Evolutionary conservation across 1,140 invertebrate species (phyloP).

Genomic region (Drosophila serrata): DNA sequence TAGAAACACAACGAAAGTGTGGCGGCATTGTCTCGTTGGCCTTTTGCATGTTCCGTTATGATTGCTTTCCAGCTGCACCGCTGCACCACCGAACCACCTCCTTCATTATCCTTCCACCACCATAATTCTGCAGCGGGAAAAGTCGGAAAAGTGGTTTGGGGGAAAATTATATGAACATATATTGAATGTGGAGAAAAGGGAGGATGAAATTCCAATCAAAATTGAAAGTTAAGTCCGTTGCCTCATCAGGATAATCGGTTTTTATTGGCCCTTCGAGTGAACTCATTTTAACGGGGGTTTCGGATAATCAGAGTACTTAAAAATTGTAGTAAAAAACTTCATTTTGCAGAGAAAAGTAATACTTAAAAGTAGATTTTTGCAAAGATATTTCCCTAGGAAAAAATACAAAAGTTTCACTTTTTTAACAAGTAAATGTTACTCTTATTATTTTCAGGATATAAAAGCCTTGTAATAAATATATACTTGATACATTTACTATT

Average conservation of each 20-base stretch:
- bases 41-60: constrained; percentile 64
- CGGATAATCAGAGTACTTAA: constrained; percentile 2
- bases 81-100: neutral
- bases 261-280: constrained; percentile 6
- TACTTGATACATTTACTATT: neutral
- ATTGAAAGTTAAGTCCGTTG: constrained; percentile 10
- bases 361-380: neutral
- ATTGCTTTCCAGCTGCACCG: constrained; percentile 39
- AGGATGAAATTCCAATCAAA: constrained; percentile 15
- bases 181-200: neutral
- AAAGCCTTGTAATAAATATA: neutral
- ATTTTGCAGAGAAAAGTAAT: neutral
- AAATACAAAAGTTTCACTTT: too few species aligned
- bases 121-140: constrained; percentile 10
- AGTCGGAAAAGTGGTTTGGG: constrained; percentile 9
- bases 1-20: constrained; percentile 3
- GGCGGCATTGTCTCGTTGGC: constrained; percentile 28
- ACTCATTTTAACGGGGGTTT: neutral
- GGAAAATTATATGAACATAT: too few species aligned
- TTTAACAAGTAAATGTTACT: neutral
- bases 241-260: constrained; percentile 27
- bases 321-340: neutral
- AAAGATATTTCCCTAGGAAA: neutral
- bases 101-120: neutral
- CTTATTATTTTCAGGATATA: neutral